Evolutionary conservation across 2,113 vertebrate genomes (phyloP), one percentile per base, ranked within the genome.

Genomic region (Ancistrus triradiatus): DNA sequence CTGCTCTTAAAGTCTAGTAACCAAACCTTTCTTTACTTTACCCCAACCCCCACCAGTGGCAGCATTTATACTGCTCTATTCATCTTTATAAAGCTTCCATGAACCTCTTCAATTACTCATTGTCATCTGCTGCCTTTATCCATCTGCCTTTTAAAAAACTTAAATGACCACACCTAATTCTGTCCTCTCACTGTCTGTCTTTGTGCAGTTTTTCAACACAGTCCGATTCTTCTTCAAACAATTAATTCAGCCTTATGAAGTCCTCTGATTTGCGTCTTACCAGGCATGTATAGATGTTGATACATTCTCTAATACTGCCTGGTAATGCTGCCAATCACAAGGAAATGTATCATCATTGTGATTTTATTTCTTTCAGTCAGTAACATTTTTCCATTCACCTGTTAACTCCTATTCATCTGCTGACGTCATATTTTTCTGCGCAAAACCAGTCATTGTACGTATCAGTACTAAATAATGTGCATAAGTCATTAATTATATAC

Each of bases 271-370:
- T 84, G 77, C 62, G 90, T 89, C 89, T 92, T 93, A 92, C 91
- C 91, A 91, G 91, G 82, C 91, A 92, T 53, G 78, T 84, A 91
- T 92, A 91, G 91, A 92, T 85, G 84, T 91, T 74, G 59, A 56
- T 84, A 79, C 21, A 63, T 62, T 78, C 86, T 92, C 91, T 92
- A 93, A 93, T 93, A 92, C 91, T 93, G 91, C 87, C 91, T 92
- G 91, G 91, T 92, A 92, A 93, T 89, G 89, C 91, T 89, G 81
- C 86, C 80, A 79, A 83, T 91, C 59, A 75, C 84, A 77, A 0
- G 6, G 82, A 66, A 59, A 46, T 31, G 59, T 17, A 55, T 59
- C 70, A n/a, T 31, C 67, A 62, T 49, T 43, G 15, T 46, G 44
- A 47, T 14, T 14, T 4, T 2, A n/a, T n/a, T n/a, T n/a, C n/a